Evolutionary conservation across 2,797 vertebrate species (phyloP), one percentile per base, ranked within the genome.

Genomic region (Microctenopoma stevenorrisi): DNA sequence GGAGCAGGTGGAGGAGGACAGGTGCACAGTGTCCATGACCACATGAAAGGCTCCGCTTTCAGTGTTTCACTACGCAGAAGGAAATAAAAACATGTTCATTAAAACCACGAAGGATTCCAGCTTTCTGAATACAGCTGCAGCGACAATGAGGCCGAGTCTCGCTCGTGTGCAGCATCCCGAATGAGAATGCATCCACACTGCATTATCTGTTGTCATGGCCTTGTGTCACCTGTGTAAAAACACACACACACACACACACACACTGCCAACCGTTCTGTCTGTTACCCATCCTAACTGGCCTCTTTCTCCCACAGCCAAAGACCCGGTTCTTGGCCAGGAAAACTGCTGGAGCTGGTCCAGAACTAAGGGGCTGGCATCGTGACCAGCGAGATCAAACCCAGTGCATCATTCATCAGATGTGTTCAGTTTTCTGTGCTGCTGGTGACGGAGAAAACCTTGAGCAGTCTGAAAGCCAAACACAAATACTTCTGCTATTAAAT

Each of bases 1-100:
- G 13, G 54, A 64, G 8, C 75, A 73, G 59, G 59, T 68, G 64
- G 48, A 16, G 3, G 35, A 22, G 43, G 56, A 48, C 65, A 65
- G 54, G 47, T 60, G 59, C 61, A 10, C 2, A 9, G 38, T 0
- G 59, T 12, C 35, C 0, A n/a, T 0, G 9, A 26, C 46, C 46
- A 51, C 58, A 30, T 51, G 50, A 62, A 44, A 40, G 10, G 4
- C 43, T 42, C 2, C 0, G 14, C 1, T 46, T 30, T 53, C 28
- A 18, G 2, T n/a, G 53, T 58, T 54, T 25, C 25, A 8, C 18
- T 43, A 58, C 52, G 18, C 69, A 68, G 48, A 68, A 7, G 46
- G 38, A 43, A 15, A 51, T 40, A 16, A 64, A 68, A 61, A 57
- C 55, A 5, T 8, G n/a, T 63, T 43, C 50, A 59, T 62, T 74